These are phyloP conservation scores for Drosophila dives DNA, from an alignment of 2,888 invertebrate species.

Conservation along the genomic window DNA sequence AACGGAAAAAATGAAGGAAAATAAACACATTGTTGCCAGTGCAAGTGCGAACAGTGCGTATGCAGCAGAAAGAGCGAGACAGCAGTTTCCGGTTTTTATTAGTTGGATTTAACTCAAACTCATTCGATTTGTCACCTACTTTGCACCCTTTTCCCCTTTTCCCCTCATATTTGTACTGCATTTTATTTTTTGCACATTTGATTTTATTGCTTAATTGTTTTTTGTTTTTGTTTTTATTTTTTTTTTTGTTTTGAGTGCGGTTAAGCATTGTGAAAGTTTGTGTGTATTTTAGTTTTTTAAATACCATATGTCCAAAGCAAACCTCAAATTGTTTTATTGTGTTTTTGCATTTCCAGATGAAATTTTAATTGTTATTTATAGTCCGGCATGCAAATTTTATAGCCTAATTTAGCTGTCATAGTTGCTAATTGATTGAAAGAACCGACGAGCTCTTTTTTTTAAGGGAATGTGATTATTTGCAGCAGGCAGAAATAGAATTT, in stretches of 20 bases:
- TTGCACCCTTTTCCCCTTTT: constrained; percentile 20
- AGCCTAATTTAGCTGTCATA: constrained; percentile 22
- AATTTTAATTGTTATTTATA: constrained; percentile 71
- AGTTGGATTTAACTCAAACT: constrained; percentile 46
- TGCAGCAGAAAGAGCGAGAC: background rate
- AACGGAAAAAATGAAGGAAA: background rate
- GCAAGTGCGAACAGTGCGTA: constrained; percentile 28
- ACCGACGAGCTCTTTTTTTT: constrained; percentile 7
- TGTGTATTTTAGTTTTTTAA: constrained; percentile 29
- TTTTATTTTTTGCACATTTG: constrained; percentile 13
- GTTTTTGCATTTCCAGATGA: constrained; percentile 47
- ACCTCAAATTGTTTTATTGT: constrained; percentile 73
- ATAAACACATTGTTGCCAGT: constrained; percentile 44
- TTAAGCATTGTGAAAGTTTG: constrained; percentile 54
- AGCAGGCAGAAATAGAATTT: background rate
- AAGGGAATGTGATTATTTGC: constrained; percentile 1
- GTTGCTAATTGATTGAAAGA: constrained; percentile 44
- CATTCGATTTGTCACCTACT: constrained; percentile 17
- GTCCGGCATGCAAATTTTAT: constrained; percentile 40
- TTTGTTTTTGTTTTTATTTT: constrained; percentile 16
- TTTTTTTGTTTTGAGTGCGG: constrained; percentile 34
- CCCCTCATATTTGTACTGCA: constrained; percentile 45
- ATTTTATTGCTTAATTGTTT: constrained; percentile 44
- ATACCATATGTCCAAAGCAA: constrained; percentile 43
- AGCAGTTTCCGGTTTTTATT: constrained; percentile 38